phyloP scores from a whole-genome alignment of 1,140 invertebrate species.

The Apis mellifera region Amel_HAv3.1 CM009939.2:3224001-3224500 shows the following conservation, averaged over 20 bases:
- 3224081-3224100: background rate
- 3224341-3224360: too few relatives aligned
- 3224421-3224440: too few relatives aligned
- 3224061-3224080: constrained; percentile 16
- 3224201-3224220: background rate
- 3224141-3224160: constrained; percentile 36
- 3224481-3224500: too few relatives aligned
- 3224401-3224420: too few relatives aligned
- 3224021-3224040: constrained; percentile 21
- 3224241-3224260: background rate
- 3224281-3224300: background rate
- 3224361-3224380: background rate
- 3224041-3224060: constrained; percentile 16
- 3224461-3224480: too few relatives aligned
- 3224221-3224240: constrained; percentile 13
- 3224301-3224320: too few relatives aligned
- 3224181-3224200: background rate
- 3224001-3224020: constrained; percentile 27
- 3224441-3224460: too few relatives aligned
- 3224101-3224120: constrained; percentile 26
- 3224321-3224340: background rate
- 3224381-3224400: too few relatives aligned
- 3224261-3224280: background rate
- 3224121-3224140: constrained; percentile 36
- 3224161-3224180: background rate